A percentile compares a stretch with the other conserved stretches of the same genome.
These are phyloP conservation scores for Ridgeia piscesae DNA, from an alignment of 1,140 invertebrate genomes.

Conservation along the genomic window DNA sequence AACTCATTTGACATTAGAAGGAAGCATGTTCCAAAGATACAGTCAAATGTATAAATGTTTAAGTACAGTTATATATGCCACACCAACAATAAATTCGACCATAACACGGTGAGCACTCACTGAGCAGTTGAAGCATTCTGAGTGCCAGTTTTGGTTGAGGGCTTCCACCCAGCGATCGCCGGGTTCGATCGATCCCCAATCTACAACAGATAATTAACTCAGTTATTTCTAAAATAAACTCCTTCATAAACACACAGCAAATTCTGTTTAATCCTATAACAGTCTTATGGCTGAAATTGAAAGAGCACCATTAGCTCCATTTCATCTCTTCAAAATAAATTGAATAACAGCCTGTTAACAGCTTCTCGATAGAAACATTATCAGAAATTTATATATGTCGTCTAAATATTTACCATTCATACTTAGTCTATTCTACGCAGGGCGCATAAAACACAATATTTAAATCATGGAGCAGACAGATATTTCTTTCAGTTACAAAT, in stretches of 20 bases:
- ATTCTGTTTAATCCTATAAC: background rate
- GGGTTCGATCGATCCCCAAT: slow-evolving; percentile 98
- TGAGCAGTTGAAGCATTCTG: slow-evolving; percentile 99
- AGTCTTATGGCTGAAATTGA: background rate
- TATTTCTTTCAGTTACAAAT: background rate
- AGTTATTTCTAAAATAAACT: background rate
- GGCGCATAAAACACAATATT: too few species aligned
- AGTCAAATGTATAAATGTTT: background rate
- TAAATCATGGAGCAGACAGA: too few species aligned
- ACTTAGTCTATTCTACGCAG: too few species aligned
- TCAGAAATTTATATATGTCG: too few species aligned
- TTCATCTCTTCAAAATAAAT: background rate
- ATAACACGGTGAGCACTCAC: slow-evolving; percentile 67
- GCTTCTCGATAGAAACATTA: too few species aligned
- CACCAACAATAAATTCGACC: background rate
- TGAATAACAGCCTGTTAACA: background rate
- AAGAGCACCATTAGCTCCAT: background rate
- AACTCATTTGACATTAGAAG: too few species aligned
- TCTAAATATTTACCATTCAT: too few species aligned
- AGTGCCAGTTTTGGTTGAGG: slow-evolving; percentile 92
- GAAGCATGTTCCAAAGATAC: too few species aligned
- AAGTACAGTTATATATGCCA: background rate
- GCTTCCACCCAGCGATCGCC: slow-evolving; percentile 99
- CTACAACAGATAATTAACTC: slow-evolving; percentile 62
- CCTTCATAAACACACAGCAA: background rate